Percentiles rank a stretch among this genome's conserved stretches.
Conservation (phyloP, 2,797 vertebrate species). For the Crenuchus spilurus region DNA sequence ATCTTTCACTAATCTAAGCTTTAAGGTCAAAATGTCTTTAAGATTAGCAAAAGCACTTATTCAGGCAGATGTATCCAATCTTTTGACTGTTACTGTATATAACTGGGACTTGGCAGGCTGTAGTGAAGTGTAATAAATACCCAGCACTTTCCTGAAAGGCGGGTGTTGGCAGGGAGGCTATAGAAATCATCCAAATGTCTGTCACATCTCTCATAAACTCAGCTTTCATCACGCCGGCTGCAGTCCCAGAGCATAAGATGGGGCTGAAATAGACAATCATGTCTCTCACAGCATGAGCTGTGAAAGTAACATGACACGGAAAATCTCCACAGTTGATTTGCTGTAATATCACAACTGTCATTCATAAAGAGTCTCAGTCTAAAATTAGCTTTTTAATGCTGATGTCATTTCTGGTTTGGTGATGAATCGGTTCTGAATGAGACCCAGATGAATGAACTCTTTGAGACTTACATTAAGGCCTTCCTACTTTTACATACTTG, state of each 20-base stretch:
- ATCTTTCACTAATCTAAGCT: too few species aligned
- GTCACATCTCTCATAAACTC: background rate
- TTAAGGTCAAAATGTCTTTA: too few species aligned
- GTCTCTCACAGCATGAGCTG: background rate
- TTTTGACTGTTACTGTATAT: background rate
- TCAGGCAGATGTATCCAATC: background rate
- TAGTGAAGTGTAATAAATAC: background rate
- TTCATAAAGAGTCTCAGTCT: background rate
- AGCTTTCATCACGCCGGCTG: conserved; percentile 1
- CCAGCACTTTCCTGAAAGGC: conserved; percentile 1
- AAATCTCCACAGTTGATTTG: background rate
- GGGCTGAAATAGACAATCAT: background rate
- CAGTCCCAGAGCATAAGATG: background rate
- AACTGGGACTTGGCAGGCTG: background rate
- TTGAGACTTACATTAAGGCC: too few species aligned
- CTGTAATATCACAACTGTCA: background rate
- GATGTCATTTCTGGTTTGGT: background rate
- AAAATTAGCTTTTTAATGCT: too few species aligned
- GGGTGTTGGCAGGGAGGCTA: background rate
- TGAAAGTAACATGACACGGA: background rate
- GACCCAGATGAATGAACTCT: background rate
- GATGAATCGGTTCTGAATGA: background rate
- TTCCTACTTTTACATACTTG: too few species aligned
- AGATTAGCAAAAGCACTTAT: too few species aligned
- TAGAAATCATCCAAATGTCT: background rate